Conservation (phyloP, 2,113 vertebrate genomes). For the Trachemys scripta region DNA sequence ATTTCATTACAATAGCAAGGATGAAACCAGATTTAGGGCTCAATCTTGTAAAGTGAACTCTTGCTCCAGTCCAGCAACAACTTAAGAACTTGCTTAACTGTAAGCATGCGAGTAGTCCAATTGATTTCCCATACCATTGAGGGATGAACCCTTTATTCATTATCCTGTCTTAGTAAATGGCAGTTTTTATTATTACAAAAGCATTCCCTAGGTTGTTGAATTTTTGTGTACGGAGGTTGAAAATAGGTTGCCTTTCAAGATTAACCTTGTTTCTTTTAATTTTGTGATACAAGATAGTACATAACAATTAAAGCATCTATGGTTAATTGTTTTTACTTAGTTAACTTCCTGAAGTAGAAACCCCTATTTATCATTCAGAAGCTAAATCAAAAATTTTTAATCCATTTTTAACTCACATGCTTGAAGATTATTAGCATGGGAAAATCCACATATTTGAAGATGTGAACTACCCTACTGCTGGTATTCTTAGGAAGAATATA, state of each 20-base stretch:
- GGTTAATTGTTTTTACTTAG: not conserved
- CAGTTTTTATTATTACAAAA: not conserved
- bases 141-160: not conserved
- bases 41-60: not conserved
- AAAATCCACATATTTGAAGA: not conserved
- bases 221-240: not conserved
- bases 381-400: not conserved
- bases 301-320: fast-evolving
- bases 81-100: not conserved
- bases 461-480: not conserved
- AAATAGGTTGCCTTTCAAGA: not conserved
- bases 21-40: not conserved
- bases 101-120: not conserved
- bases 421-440: not conserved
- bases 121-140: not conserved
- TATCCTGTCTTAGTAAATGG: not conserved
- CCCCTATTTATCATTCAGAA: conserved; percentile 18
- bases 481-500: conserved; percentile 4
- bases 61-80: not conserved
- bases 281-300: not conserved
- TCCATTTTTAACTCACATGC: not conserved
- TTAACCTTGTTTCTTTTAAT: not conserved
- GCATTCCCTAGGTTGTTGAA: not conserved
- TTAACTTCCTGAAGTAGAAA: not conserved
- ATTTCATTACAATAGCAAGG: not conserved